These are phyloP conservation scores for Uria lomvia DNA, from an alignment of 2,113 vertebrate species.

Conservation along the genomic window DNA sequence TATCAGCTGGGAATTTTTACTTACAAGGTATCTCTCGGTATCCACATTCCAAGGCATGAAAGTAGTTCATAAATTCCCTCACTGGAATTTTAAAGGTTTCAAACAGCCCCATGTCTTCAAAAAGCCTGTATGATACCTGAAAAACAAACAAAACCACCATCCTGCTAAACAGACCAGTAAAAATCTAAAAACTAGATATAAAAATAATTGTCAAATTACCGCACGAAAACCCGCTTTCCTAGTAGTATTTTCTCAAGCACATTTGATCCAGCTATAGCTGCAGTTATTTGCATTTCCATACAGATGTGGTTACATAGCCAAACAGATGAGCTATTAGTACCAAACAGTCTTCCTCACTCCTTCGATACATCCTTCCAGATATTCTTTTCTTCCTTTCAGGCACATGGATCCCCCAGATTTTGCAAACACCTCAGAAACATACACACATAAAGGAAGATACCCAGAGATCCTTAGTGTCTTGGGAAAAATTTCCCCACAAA, in stretches of 20 bases:
- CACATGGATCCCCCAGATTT: not conserved
- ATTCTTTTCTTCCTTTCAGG: not conserved
- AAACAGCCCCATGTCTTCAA: constrained; percentile 96
- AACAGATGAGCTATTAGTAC: not conserved
- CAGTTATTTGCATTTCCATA: not conserved
- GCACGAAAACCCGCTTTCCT: not conserved
- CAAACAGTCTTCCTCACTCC: not conserved
- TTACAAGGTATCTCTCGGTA: constrained; percentile 98
- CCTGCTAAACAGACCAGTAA: not conserved
- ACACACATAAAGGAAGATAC: not conserved
- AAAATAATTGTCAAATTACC: not conserved
- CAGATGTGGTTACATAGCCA: not conserved
- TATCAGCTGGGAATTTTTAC: constrained; percentile 46
- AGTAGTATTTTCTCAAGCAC: not conserved
- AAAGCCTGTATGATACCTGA: constrained; percentile 93
- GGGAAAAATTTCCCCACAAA: not conserved
- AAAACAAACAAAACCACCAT: not conserved
- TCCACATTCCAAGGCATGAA: constrained; percentile 95
- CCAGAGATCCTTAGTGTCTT: not conserved
- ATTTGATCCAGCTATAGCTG: not conserved
- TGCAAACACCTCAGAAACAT: not conserved
- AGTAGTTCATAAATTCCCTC: constrained; percentile 98
- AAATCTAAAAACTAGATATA: not conserved
- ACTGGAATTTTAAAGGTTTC: constrained; percentile 95
- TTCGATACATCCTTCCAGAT: not conserved